Evolutionary conservation across 2,888 invertebrate species (phyloP).

Genomic region (Tiliacea aurago): DNA sequence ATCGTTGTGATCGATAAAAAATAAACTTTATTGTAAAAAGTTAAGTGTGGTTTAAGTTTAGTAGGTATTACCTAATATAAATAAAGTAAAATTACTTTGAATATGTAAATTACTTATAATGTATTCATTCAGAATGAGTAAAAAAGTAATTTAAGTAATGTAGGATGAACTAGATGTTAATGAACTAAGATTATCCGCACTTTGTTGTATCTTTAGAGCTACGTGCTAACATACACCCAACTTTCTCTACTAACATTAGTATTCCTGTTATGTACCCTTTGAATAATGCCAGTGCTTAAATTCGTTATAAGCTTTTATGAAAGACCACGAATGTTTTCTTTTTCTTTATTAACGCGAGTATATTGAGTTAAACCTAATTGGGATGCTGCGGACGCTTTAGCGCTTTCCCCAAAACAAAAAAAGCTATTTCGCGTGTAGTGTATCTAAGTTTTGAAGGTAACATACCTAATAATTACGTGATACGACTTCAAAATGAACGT

Average conservation of each 20-base stretch:
- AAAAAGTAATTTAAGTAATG: slow-evolving; percentile 11
- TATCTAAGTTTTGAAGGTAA: slow-evolving; percentile 60
- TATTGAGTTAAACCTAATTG: slow-evolving; percentile 61
- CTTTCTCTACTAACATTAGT: slow-evolving; percentile 53
- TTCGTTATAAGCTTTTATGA: slow-evolving; percentile 51
- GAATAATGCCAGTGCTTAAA: slow-evolving; percentile 58
- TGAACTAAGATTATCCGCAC: slow-evolving; percentile 31
- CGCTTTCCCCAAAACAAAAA: slow-evolving; percentile 53
- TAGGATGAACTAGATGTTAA: slow-evolving; percentile 25
- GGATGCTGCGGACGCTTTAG: slow-evolving; percentile 51
- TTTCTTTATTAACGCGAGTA: slow-evolving; percentile 54
- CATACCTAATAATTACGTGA: slow-evolving; percentile 62
- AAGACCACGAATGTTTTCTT: slow-evolving; percentile 49
- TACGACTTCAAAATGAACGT: slow-evolving; percentile 48
- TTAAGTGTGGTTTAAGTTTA: not conserved
- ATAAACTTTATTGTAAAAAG: not conserved
- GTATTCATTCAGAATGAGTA: slow-evolving; percentile 17
- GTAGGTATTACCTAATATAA: not conserved
- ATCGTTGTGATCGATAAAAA: not conserved
- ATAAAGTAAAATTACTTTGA: not conserved
- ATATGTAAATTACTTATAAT: not conserved
- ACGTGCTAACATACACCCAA: slow-evolving; percentile 29
- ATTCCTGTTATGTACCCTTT: slow-evolving; percentile 46
- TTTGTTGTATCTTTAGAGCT: slow-evolving; percentile 28
- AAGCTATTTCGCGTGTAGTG: slow-evolving; percentile 49